phyloP scores from a whole-genome alignment of 92 coral and sea anemone genomes.

The Nematostella vectensis region DNA sequence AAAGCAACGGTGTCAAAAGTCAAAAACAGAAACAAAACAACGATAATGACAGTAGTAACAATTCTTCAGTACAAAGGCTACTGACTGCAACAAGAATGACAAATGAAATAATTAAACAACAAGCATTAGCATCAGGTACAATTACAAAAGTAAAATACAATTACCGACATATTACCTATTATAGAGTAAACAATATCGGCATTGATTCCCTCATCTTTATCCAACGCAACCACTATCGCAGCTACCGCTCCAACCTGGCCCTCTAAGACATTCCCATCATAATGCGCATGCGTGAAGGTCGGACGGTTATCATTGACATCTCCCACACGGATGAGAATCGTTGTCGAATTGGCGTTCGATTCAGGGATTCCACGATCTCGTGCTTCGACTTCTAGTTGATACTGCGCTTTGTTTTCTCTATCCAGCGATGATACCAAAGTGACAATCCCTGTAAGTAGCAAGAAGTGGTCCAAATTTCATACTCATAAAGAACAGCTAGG shows the following conservation, averaged over 20 bases:
- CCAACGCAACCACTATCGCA: constrained; percentile 18
- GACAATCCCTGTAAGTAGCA: constrained; percentile 16
- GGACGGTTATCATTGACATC: constrained; percentile 79
- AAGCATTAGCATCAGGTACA: no score
- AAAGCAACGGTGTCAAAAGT: no score
- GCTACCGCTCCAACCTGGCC: constrained; percentile 12
- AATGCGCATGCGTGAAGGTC: constrained; percentile 19
- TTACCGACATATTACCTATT: constrained; percentile 42
- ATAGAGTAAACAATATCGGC: constrained; percentile 37
- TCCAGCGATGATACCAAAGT: constrained; percentile 18
- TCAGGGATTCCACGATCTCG: constrained; percentile 41
- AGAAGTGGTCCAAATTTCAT: neutral
- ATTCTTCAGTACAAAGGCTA: no score
- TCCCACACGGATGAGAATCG: constrained; percentile 36
- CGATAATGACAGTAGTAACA: no score
- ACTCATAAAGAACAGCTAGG: neutral
- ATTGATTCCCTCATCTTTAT: constrained; percentile 43
- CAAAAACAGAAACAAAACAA: no score
- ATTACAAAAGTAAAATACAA: no score
- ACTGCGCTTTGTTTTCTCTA: constrained; percentile 35
- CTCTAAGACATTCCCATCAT: constrained; percentile 24
- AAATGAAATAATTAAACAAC: no score
- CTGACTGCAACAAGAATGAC: no score
- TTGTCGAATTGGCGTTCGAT: constrained; percentile 27
- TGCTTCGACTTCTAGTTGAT: constrained; percentile 28